Conservation (phyloP, 2,888 invertebrate genomes). For the Choristoneura rosaceana region DNA sequence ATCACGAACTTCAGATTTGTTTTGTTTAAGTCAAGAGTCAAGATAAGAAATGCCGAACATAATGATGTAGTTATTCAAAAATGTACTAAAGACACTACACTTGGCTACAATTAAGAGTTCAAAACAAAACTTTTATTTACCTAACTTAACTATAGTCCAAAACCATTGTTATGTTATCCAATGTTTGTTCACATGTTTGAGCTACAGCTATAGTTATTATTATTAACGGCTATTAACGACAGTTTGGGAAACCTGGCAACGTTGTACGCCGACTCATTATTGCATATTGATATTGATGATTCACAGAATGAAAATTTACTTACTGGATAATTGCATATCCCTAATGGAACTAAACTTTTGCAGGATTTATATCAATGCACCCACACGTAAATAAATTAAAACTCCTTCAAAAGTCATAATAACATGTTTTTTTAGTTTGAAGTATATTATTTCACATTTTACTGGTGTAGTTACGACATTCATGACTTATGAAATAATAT, state of each 20-base stretch:
- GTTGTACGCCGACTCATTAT: conserved; percentile 28
- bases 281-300: conserved; percentile 28
- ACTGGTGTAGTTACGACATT: background rate
- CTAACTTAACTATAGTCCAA: background rate
- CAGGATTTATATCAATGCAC: too few relatives aligned
- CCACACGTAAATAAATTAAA: too few relatives aligned
- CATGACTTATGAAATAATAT: conserved; percentile 2
- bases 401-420: background rate
- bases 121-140: conserved; percentile 15
- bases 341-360: background rate
- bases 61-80: background rate
- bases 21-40: background rate
- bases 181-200: conserved; percentile 40
- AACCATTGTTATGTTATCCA: conserved; percentile 23
- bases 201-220: conserved; percentile 1
- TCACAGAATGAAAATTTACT: conserved; percentile 27
- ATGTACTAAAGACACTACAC: background rate
- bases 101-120: background rate
- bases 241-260: conserved; percentile 30
- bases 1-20: background rate
- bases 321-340: background rate
- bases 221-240: conserved; percentile 6
- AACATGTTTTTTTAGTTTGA: too few relatives aligned
- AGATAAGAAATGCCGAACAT: background rate
- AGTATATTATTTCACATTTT: background rate